Evolutionary conservation across 2,888 invertebrate species (phyloP).

Genomic region (Athetis lepigone): DNA sequence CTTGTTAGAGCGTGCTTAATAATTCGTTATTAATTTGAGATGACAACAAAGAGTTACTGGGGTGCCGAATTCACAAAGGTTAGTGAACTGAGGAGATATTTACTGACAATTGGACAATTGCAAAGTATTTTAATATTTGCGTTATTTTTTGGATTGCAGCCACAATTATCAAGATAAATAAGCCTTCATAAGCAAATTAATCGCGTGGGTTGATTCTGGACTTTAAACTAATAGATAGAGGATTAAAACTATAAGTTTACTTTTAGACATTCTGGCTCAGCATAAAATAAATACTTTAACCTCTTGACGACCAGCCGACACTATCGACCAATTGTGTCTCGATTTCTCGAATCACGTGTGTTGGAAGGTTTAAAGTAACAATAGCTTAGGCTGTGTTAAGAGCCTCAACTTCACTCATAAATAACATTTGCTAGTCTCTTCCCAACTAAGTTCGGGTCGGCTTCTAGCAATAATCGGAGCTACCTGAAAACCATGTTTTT

Average conservation of each 20-base stretch:
- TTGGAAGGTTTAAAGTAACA: no score
- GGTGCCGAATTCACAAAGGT: constrained; percentile 14
- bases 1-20: constrained; percentile 29
- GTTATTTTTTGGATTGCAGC: background rate
- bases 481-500: no score
- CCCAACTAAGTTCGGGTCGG: no score
- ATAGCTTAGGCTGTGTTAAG: no score
- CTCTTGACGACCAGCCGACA: no score
- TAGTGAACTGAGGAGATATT: constrained; percentile 14
- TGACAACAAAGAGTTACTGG: constrained; percentile 19
- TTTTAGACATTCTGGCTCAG: background rate
- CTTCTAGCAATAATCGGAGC: no score
- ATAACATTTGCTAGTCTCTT: no score
- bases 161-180: background rate
- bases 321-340: no score
- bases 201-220: background rate
- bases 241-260: background rate
- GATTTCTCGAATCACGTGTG: no score
- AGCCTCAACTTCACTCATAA: no score
- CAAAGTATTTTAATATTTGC: background rate
- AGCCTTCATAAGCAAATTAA: background rate
- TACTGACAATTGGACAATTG: constrained; percentile 3
- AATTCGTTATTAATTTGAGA: constrained; percentile 20
- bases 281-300: background rate
- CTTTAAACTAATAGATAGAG: background rate